Evolutionary conservation across 30 jellyfish, hydroid and myxozoan species (phyloP).

Genomic region (Cassiopea andromeda): DNA sequence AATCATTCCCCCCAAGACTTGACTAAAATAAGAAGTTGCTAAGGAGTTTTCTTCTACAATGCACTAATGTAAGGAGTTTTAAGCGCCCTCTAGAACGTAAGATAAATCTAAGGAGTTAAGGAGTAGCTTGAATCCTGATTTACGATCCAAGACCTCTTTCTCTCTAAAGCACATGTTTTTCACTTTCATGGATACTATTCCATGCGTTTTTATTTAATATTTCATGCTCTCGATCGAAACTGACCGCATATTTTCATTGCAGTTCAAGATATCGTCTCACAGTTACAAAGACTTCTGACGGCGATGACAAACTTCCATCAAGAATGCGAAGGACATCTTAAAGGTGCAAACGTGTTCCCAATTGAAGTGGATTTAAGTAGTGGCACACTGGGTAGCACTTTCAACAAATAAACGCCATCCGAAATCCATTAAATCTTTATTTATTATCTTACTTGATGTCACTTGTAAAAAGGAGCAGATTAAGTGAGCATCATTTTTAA

Average conservation of each 20-base stretch:
- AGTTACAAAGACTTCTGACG: constrained; percentile 85
- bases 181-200: no score
- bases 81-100: no score
- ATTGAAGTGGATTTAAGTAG: constrained; percentile 96
- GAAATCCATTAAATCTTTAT: not conserved
- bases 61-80: no score
- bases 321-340: constrained; percentile 90
- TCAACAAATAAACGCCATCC: constrained; percentile 26
- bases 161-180: no score
- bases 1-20: no score
- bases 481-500: not conserved
- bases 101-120: no score
- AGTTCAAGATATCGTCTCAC: constrained; percentile 97
- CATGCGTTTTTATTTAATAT: no score
- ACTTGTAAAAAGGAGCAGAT: not conserved
- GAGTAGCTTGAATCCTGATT: no score
- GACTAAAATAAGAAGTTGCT: no score
- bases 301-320: constrained; percentile 92
- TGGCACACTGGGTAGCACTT: constrained; percentile 81
- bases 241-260: constrained; percentile 17
- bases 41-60: no score
- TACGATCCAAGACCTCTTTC: no score
- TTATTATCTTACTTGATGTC: not conserved
- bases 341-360: constrained; percentile 94
- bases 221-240: no score